A percentile compares a stretch with the other conserved stretches of the same genome.
Conservation (phyloP, 1,140 invertebrate genomes). For the Microvelia longipes region DNA sequence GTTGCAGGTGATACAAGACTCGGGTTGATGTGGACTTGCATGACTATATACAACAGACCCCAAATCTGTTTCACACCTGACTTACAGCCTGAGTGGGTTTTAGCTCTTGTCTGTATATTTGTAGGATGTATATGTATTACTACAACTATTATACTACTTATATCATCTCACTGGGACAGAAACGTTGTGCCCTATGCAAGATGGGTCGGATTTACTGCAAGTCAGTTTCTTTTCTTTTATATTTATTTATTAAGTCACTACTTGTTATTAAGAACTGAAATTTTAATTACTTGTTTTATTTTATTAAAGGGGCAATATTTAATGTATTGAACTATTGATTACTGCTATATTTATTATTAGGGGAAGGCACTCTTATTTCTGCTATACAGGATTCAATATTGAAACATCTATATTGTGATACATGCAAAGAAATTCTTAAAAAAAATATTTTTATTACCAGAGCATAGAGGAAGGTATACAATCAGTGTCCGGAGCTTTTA, state of each 20-base stretch:
- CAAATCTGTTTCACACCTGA: conserved; percentile 76
- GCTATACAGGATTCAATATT: too few species aligned
- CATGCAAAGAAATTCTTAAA: too few species aligned
- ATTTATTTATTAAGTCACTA: neutral
- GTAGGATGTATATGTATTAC: conserved; percentile 85
- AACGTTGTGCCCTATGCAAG: conserved; percentile 80
- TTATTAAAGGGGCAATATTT: too few species aligned
- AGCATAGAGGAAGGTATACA: too few species aligned
- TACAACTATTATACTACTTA: conserved; percentile 71
- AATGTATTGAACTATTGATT: too few species aligned
- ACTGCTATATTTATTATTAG: too few species aligned
- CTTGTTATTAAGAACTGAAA: neutral
- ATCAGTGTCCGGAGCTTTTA: too few species aligned
- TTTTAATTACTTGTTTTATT: too few species aligned
- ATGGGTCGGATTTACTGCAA: conserved; percentile 90
- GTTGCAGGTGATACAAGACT: conserved; percentile 62
- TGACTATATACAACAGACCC: conserved; percentile 75
- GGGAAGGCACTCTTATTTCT: too few species aligned
- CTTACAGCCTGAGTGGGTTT: conserved; percentile 74
- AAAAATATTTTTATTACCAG: too few species aligned
- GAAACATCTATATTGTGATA: too few species aligned
- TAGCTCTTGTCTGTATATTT: conserved; percentile 80
- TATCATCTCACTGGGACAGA: conserved; percentile 76
- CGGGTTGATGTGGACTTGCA: conserved; percentile 84
- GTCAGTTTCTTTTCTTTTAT: conserved; percentile 37